phyloP scores from a whole-genome alignment of 2,113 vertebrate species.

The Gracilinanus agilis region DNA sequence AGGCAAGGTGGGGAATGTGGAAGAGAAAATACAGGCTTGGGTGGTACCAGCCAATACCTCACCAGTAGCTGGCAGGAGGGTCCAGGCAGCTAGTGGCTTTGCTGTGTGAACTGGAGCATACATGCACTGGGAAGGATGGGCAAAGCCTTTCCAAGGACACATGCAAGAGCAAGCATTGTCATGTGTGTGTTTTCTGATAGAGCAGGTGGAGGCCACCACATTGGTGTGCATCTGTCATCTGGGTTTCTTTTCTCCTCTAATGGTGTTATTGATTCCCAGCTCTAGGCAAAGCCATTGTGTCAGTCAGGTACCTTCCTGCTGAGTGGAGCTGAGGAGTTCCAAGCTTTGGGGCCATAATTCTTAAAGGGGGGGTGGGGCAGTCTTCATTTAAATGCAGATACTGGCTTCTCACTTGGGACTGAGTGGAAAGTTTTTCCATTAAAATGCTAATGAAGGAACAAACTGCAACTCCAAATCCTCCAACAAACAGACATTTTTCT shows the following conservation, averaged over 20 bases:
- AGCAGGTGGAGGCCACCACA: accelerated
- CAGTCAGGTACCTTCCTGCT: conserved; percentile 47
- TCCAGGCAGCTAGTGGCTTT: too few relatives aligned
- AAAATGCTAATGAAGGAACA: conserved; percentile 91
- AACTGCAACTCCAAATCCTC: conserved; percentile 85
- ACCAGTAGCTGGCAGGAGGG: background rate
- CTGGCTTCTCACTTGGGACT: conserved; percentile 87
- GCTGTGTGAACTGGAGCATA: background rate
- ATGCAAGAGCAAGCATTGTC: background rate
- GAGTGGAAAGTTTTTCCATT: conserved; percentile 90
- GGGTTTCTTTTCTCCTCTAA: background rate
- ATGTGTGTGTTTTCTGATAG: background rate
- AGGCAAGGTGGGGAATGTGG: background rate
- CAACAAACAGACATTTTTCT: background rate
- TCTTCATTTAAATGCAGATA: conserved; percentile 90
- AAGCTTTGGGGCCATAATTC: conserved; percentile 79
- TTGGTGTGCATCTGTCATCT: background rate
- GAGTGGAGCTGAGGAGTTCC: conserved; percentile 57
- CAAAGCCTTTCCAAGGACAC: background rate
- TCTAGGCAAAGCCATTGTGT: background rate
- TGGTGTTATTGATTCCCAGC: background rate
- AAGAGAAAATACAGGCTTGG: background rate
- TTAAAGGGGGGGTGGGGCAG: conserved; percentile 60
- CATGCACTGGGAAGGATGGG: background rate
- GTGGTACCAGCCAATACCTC: background rate